Conservation (phyloP, 2,113 vertebrate species). For the Lucifuga dentata region DNA sequence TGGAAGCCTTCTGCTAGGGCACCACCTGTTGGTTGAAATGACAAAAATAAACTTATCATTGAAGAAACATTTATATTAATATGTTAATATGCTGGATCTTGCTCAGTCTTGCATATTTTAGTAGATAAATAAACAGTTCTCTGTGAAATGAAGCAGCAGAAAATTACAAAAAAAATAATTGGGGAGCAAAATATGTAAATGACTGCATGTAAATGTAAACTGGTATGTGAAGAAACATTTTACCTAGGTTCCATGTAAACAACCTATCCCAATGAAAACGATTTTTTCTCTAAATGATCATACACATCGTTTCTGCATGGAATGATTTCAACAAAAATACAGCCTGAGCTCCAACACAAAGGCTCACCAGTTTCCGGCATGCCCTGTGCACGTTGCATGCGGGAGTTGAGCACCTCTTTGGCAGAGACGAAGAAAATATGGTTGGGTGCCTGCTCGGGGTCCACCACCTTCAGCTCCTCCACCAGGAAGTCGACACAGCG, state of each 20-base stretch:
- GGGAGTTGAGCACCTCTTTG: slow-evolving; percentile 95
- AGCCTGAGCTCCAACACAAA: background rate
- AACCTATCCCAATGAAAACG: no score
- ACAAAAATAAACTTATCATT: background rate
- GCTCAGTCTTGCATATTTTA: no score
- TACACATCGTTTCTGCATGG: no score
- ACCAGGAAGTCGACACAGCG: slow-evolving; percentile 95
- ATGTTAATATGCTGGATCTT: no score
- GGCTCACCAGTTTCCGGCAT: slow-evolving; percentile 93
- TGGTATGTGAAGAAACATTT: no score
- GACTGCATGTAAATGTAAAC: no score
- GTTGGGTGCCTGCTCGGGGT: slow-evolving; percentile 88
- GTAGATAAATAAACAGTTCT: no score
- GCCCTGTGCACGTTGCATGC: slow-evolving; percentile 94
- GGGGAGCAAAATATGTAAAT: no score
- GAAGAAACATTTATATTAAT: background rate
- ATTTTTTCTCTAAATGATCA: no score
- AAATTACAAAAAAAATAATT: no score
- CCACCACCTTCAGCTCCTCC: slow-evolving; percentile 95
- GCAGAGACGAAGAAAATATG: slow-evolving; percentile 98
- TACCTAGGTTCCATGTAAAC: no score
- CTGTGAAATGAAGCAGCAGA: no score
- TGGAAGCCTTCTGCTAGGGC: slow-evolving; percentile 96
- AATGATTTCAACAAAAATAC: background rate
- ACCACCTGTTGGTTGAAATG: slow-evolving; percentile 83